Evolutionary conservation across 2,113 vertebrate genomes (phyloP).

Genomic region (Menura novaehollandiae): DNA sequence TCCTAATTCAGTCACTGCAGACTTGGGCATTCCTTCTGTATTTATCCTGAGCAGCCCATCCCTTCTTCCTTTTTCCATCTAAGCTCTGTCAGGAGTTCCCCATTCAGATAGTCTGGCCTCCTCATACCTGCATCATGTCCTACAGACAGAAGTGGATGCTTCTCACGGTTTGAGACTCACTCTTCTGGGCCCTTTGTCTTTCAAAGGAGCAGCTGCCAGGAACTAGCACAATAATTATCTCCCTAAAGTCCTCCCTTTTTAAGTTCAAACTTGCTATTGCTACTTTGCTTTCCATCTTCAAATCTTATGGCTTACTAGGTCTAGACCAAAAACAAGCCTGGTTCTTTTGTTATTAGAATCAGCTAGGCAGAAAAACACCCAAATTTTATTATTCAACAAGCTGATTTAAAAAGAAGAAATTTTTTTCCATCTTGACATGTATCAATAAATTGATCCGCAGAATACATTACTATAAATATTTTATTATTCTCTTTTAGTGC

Average conservation of each 20-base stretch:
- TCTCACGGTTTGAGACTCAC: background rate
- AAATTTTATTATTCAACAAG: background rate
- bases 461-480: background rate
- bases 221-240: background rate
- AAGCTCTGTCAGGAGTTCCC: background rate
- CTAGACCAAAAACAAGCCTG: background rate
- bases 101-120: background rate
- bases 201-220: background rate
- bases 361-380: background rate
- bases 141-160: background rate
- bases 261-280: background rate
- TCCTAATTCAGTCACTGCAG: background rate
- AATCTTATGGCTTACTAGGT: background rate
- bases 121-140: background rate
- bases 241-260: background rate
- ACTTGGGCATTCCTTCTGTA: background rate
- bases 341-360: background rate
- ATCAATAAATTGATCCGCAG: background rate
- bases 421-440: background rate
- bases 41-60: background rate
- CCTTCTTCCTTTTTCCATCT: background rate
- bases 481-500: background rate
- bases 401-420: background rate
- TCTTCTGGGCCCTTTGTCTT: background rate
- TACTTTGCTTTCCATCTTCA: background rate